Evolutionary conservation across 2,797 vertebrate genomes (phyloP), one percentile per base, ranked within the genome.

Genomic region (Pangasius larnaudii): DNA sequence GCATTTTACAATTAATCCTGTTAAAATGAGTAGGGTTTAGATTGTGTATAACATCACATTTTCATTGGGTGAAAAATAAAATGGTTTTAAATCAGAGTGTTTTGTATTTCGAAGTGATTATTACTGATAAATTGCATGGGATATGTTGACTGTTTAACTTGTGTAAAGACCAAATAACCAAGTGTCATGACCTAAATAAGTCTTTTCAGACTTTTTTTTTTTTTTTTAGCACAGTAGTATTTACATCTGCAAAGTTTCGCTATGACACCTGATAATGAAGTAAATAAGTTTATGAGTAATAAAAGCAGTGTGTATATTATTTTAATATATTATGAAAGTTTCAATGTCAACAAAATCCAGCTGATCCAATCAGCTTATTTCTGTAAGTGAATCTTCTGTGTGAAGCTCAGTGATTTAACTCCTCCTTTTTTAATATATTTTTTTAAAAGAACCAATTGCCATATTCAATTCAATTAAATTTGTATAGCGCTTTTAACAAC

Each of bases 1-100:
- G 10, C 8, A 39, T 61, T 51, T 53, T 71, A 53, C 46, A 84
- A 3, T 14, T 24, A 80, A 81, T 0, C 22, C 56, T 81, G 30
- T 81, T 80, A 22, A 80, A 58, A 58, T 36, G 13, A 77, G 46
- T 36, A 33, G 2, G 2, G 74, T 2, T 56, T 18, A 1, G 4
- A 39, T 18, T 53, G 82, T 49, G 3, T 71, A 19, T 39, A 53
- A 39, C 30, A n/a, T 53, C 75, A 53, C 7, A 22, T 81, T 24
- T 59, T 78, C 10, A 39, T 3, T 42, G 53, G 19, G 19, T 84
- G 42, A 53, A 33, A 53, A 84, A 84, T 69, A 69, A 84, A 84
- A 14, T 39, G 0, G 10, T 2, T 65, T 49, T 4, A 30, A 49
- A 46, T 46, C 3, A 0, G 16, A 27, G 30, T 56, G 42, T 84